A percentile compares a stretch with the other conserved stretches of the same genome.
These are phyloP conservation scores for Prietella phreatophila DNA, from an alignment of 2,113 vertebrate species.

Conservation along the genomic window DNA sequence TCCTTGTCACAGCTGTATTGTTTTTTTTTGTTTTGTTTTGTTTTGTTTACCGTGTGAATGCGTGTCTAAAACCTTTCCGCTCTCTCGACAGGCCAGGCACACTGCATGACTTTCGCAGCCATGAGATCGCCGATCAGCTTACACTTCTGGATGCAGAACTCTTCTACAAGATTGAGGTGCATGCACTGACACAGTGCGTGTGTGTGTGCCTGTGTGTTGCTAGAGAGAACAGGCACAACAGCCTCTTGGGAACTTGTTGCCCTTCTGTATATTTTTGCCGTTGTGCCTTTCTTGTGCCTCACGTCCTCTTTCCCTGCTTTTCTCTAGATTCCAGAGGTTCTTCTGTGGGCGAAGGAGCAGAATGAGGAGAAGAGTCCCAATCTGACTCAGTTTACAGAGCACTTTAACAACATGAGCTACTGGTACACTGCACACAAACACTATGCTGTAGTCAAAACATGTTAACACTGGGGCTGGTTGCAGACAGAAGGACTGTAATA, in stretches of 20 bases:
- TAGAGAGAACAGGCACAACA: not conserved
- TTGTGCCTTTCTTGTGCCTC: not conserved
- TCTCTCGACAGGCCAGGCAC: slow-evolving; percentile 84
- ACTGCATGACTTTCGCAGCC: slow-evolving; percentile 96
- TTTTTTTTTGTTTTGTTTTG: not conserved
- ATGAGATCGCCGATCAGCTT: slow-evolving; percentile 95
- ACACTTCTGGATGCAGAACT: slow-evolving; percentile 94
- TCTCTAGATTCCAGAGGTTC: slow-evolving; percentile 91
- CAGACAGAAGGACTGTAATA: not conserved
- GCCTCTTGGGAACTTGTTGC: not conserved
- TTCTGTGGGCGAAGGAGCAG: slow-evolving; percentile 99
- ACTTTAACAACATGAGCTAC: slow-evolving; percentile 99
- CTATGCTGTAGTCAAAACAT: not conserved
- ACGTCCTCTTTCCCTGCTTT: not conserved
- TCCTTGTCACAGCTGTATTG: not conserved
- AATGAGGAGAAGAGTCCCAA: slow-evolving; percentile 99
- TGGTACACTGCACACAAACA: slow-evolving; percentile 71
- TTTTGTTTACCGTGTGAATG: not conserved
- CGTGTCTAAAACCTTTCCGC: not conserved
- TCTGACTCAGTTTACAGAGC: slow-evolving; percentile 98
- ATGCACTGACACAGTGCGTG: not conserved
- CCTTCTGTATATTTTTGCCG: not conserved
- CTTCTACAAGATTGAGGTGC: slow-evolving; percentile 97
- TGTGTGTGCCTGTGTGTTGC: not conserved
- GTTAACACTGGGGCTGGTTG: not conserved